These are phyloP conservation scores for Porites divaricata DNA, from an alignment of 92 coral and sea anemone genomes.

Conservation along the genomic window DNA sequence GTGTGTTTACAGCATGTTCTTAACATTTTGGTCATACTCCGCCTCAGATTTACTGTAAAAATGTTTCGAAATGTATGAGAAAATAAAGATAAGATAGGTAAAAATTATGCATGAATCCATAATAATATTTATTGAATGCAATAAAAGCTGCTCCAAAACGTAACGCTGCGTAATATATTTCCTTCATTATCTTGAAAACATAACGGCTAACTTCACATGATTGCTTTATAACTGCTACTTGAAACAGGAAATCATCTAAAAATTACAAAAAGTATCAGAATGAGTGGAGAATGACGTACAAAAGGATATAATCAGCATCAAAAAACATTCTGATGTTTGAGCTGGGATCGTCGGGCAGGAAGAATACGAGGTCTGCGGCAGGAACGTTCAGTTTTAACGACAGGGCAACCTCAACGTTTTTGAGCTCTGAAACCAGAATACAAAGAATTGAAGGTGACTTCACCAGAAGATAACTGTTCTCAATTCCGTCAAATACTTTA, in stretches of 20 bases:
- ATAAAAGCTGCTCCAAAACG: too few relatives aligned
- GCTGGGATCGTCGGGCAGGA: constrained; percentile 8
- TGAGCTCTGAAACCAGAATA: constrained; percentile 16
- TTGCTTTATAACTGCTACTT: background rate
- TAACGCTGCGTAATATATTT: too few relatives aligned
- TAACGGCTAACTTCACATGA: too few relatives aligned
- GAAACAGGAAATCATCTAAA: background rate
- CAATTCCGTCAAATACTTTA: background rate
- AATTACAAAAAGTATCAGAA: too few relatives aligned
- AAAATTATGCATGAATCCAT: too few relatives aligned
- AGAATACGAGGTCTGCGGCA: constrained; percentile 37
- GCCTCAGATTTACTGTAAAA: too few relatives aligned
- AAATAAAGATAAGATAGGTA: too few relatives aligned
- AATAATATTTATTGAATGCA: too few relatives aligned
- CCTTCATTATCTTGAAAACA: too few relatives aligned
- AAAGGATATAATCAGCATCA: constrained; percentile 26
- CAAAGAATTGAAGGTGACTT: background rate
- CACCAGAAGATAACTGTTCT: background rate
- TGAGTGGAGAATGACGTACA: background rate
- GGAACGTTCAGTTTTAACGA: constrained; percentile 17
- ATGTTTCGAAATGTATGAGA: too few relatives aligned
- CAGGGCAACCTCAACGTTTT: constrained; percentile 10
- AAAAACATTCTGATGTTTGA: constrained; percentile 24
- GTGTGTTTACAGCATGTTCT: too few relatives aligned
- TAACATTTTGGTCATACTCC: too few relatives aligned